phyloP scores from a whole-genome alignment of 2,113 vertebrate genomes.

The Osmerus mordax region DNA sequence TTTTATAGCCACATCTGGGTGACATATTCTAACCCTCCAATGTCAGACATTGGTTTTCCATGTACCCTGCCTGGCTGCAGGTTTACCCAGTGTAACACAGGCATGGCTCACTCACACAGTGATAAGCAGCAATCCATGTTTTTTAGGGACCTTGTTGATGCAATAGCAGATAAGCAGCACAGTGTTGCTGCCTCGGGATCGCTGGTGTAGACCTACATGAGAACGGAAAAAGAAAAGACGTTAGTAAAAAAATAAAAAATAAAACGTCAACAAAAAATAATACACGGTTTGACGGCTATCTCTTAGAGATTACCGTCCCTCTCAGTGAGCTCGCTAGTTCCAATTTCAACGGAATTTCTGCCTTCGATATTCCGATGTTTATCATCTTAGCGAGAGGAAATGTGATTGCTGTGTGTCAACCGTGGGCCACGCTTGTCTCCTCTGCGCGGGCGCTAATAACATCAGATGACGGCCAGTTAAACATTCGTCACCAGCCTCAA shows the following conservation, averaged over 20 bases:
- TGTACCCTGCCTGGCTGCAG: conserved; percentile 30
- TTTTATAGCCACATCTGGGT: not conserved
- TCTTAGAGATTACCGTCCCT: conserved; percentile 69
- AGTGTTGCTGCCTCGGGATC: conserved; percentile 49
- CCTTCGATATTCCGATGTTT: conserved; percentile 67
- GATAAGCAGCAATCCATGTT: conserved; percentile 64
- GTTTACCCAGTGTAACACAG: conserved; percentile 48
- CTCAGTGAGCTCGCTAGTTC: conserved; percentile 55
- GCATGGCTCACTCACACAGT: conserved; percentile 39
- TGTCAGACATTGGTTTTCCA: conserved; percentile 31
- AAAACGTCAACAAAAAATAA: conserved; percentile 32
- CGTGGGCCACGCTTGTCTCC: not conserved
- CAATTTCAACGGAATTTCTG: conserved; percentile 64
- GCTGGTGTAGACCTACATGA: conserved; percentile 45
- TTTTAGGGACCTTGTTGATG: conserved; percentile 54
- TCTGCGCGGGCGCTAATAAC: conserved; percentile 31
- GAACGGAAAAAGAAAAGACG: conserved; percentile 33
- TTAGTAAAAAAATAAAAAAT: conserved; percentile 28
- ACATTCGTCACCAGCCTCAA: not conserved
- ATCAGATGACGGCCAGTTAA: conserved; percentile 33
- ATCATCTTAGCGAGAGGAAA: conserved; percentile 65
- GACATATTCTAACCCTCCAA: not conserved
- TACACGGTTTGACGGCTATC: conserved; percentile 52
- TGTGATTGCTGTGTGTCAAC: conserved; percentile 37
- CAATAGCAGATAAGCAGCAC: conserved; percentile 58